A percentile compares a stretch with the other conserved stretches of the same genome.
Conservation (phyloP, 2,113 vertebrate genomes). For the Tupaia tana region DNA sequence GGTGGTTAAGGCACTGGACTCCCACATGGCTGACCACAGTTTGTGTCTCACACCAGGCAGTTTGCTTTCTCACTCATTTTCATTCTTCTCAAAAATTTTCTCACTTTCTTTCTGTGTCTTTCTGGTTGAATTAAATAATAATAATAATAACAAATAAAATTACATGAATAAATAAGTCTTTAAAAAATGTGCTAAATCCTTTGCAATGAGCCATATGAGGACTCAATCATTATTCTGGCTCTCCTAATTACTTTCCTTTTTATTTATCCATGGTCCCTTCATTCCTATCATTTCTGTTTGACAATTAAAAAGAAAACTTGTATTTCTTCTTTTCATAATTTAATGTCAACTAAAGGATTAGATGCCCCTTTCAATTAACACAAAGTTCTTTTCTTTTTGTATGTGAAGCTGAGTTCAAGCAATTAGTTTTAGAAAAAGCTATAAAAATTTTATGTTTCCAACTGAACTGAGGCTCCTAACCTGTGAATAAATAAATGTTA, state of each 20-base stretch:
- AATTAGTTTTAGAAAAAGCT: constrained; percentile 38
- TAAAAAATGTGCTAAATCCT: neutral
- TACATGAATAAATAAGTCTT: too few relatives aligned
- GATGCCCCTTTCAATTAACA: neutral
- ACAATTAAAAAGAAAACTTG: constrained; percentile 15
- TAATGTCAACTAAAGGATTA: neutral
- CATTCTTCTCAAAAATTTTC: too few relatives aligned
- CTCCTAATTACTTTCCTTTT: neutral
- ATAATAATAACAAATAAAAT: too few relatives aligned
- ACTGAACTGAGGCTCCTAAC: constrained; percentile 39
- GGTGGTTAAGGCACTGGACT: too few relatives aligned
- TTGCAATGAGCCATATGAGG: neutral
- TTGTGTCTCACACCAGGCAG: too few relatives aligned
- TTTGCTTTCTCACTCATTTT: too few relatives aligned
- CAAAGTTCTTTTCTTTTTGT: constrained; percentile 24
- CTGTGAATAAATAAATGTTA: constrained; percentile 56
- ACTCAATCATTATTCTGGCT: neutral
- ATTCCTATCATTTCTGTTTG: constrained; percentile 31
- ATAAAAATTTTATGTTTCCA: constrained; percentile 18
- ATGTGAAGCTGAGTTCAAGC: constrained; percentile 17
- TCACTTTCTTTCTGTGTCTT: too few relatives aligned
- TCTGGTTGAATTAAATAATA: too few relatives aligned
- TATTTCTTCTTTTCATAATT: constrained; percentile 4
- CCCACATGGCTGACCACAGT: too few relatives aligned
- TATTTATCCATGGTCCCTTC: neutral